phyloP scores from a whole-genome alignment of 2,113 vertebrate genomes.

The Pyrgilauda ruficollis region DNA sequence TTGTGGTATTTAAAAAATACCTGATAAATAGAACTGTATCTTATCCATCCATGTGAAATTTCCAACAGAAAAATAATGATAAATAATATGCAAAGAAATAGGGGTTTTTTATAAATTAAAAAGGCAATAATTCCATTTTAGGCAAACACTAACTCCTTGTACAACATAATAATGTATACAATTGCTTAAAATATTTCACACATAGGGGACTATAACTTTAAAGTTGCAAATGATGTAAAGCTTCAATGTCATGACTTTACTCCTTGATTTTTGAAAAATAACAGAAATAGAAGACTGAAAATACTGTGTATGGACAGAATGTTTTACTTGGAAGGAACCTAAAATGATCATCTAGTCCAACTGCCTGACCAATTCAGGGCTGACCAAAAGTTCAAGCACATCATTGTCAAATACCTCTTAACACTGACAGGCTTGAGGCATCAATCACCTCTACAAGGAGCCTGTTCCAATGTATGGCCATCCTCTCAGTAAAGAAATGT shows the following conservation, averaged over 20 bases:
- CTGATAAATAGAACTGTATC: neutral
- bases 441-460: neutral
- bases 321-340: neutral
- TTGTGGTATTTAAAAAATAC: neutral
- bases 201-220: neutral
- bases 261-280: neutral
- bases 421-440: neutral
- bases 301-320: neutral
- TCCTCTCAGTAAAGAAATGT: neutral
- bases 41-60: neutral
- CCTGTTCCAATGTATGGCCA: neutral
- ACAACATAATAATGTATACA: neutral
- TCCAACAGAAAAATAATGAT: neutral
- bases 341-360: neutral
- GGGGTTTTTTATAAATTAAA: neutral
- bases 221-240: neutral
- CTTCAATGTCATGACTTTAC: neutral
- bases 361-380: neutral
- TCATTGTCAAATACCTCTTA: neutral
- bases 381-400: neutral
- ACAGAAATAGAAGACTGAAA: neutral
- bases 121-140: neutral
- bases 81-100: neutral
- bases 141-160: neutral
- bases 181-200: neutral